Evolutionary conservation across 2,797 vertebrate species (phyloP).

Genomic region (Rhinichthys osculus): DNA sequence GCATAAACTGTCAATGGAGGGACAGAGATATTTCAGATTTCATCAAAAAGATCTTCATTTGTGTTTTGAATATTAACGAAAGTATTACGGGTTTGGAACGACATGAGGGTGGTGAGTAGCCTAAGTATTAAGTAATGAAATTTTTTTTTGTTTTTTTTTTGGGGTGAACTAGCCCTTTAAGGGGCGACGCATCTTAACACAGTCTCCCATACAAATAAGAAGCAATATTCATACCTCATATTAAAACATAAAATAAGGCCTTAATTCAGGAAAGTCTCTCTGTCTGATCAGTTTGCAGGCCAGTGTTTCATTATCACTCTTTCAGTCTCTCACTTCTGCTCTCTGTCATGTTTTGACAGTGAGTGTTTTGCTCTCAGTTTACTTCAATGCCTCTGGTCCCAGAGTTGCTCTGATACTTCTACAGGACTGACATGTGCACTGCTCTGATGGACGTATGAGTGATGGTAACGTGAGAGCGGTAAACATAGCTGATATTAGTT

Average conservation of each 20-base stretch:
- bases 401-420: constrained; percentile 10
- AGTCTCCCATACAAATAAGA: not conserved
- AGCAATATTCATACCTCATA: not conserved
- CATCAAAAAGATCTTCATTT: too few species aligned
- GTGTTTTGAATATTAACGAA: too few species aligned
- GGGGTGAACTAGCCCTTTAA: not conserved
- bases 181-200: not conserved
- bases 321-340: not conserved
- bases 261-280: not conserved
- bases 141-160: fast-evolving
- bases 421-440: not conserved
- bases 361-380: not conserved
- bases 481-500: constrained; percentile 36
- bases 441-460: not conserved
- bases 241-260: not conserved
- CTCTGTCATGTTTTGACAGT: not conserved
- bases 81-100: not conserved
- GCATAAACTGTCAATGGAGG: not conserved
- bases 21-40: not conserved
- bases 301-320: not conserved
- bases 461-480: constrained; percentile 12
- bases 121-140: too few species aligned
- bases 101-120: not conserved
- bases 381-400: not conserved
- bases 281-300: not conserved